Evolutionary conservation across 2,888 invertebrate genomes (phyloP).

Genomic region (Mythimna ferrago): DNA sequence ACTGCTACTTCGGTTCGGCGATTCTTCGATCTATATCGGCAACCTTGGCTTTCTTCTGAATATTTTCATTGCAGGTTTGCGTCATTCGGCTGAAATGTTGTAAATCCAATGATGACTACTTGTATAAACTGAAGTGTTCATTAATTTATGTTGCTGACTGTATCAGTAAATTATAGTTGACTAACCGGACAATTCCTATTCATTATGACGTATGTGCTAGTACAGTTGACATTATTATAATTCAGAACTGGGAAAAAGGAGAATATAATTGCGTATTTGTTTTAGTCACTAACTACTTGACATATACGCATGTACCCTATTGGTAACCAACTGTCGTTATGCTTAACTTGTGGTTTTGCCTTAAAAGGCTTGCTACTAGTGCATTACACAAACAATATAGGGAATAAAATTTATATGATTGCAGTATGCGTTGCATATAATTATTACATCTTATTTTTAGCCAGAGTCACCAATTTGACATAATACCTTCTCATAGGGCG

Average conservation of each 20-base stretch:
- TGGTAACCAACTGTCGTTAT: not conserved
- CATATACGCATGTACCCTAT: not conserved
- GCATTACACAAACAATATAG: too few relatives aligned
- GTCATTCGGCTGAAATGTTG: not conserved
- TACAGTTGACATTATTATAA: not conserved
- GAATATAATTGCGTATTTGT: not conserved
- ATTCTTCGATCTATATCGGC: too few relatives aligned
- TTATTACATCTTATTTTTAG: not conserved
- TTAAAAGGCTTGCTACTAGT: not conserved
- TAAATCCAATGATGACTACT: not conserved
- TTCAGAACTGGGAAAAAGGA: not conserved
- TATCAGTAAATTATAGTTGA: not conserved
- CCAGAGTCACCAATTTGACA: too few relatives aligned
- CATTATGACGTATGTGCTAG: conserved; percentile 13
- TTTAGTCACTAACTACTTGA: not conserved
- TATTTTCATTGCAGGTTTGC: too few relatives aligned
- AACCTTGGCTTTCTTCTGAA: too few relatives aligned
- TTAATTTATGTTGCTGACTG: not conserved
- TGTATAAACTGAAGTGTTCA: not conserved
- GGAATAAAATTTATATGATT: not conserved
- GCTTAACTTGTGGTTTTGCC: not conserved
- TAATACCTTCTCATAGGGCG: too few relatives aligned
- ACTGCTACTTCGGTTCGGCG: too few relatives aligned
- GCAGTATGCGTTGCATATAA: not conserved
- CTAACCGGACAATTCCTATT: not conserved